Evolutionary conservation across 2,888 invertebrate species (phyloP).

Genomic region (Bembecia ichneumoniformis): DNA sequence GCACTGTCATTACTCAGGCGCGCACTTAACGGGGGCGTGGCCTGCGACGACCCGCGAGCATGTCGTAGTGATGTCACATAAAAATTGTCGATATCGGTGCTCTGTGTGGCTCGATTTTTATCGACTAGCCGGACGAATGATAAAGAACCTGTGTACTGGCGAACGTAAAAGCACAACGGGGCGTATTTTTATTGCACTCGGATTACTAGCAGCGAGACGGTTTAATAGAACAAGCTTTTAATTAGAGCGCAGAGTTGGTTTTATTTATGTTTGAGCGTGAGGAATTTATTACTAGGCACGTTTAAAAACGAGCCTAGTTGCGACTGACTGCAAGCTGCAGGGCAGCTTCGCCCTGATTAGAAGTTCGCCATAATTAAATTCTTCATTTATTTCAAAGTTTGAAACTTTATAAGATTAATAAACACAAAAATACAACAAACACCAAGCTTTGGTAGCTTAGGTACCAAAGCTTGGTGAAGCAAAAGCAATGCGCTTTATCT

Average conservation of each 20-base stretch:
- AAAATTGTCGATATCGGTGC: conserved; percentile 48
- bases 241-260: conserved; percentile 29
- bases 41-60: conserved; percentile 26
- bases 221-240: conserved; percentile 52
- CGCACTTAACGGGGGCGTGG: conserved; percentile 38
- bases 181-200: conserved; percentile 34
- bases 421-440: no score
- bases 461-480: no score
- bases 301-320: conserved; percentile 6
- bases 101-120: conserved; percentile 27
- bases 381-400: background rate
- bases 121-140: conserved; percentile 32
- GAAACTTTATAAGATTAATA: no score
- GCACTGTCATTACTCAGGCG: conserved; percentile 31
- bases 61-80: conserved; percentile 45
- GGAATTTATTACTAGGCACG: conserved; percentile 12
- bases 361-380: background rate
- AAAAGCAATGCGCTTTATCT: no score
- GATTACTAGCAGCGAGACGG: conserved; percentile 25
- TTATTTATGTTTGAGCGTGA: conserved; percentile 19
- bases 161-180: conserved; percentile 46
- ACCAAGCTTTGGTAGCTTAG: no score
- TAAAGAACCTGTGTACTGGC: conserved; percentile 17
- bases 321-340: background rate
- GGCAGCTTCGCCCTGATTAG: background rate